Percentiles rank a stretch among this genome's conserved stretches.
Conservation (phyloP, 2,113 vertebrate species). For the Parotia lawesii region DNA sequence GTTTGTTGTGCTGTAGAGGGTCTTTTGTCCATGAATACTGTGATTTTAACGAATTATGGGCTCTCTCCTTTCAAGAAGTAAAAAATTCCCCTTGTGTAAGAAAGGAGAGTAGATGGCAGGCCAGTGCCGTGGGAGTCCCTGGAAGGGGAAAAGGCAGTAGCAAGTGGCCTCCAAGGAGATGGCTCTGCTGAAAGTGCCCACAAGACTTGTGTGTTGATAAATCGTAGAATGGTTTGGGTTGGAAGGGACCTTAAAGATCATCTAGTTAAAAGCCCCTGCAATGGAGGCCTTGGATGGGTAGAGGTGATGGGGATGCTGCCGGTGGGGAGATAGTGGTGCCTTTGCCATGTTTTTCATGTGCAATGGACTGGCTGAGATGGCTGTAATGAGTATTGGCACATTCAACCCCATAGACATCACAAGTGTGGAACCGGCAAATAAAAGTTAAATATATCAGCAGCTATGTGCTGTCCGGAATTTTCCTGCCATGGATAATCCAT, state of each 20-base stretch:
- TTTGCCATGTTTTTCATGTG: neutral
- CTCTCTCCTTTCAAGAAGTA: neutral
- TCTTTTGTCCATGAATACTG: no score
- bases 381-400: neutral
- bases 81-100: neutral
- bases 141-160: neutral
- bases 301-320: neutral
- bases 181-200: neutral
- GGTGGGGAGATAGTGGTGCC: rapidly evolving
- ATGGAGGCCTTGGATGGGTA: neutral
- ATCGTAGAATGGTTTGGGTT: neutral
- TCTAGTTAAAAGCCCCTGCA: neutral
- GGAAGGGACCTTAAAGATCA: neutral
- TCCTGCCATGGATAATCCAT: neutral
- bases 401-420: neutral
- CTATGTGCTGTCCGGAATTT: neutral
- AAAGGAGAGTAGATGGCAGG: neutral
- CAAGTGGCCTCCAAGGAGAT: neutral
- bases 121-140: neutral
- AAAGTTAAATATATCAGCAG: neutral
- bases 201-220: neutral
- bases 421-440: neutral
- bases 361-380: neutral
- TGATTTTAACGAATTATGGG: no score
- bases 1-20: no score